Percentiles rank a stretch among this genome's conserved stretches.
Evolutionary conservation across 2,888 invertebrate species (phyloP).

Genomic region (Mellilla xanthometata): DNA sequence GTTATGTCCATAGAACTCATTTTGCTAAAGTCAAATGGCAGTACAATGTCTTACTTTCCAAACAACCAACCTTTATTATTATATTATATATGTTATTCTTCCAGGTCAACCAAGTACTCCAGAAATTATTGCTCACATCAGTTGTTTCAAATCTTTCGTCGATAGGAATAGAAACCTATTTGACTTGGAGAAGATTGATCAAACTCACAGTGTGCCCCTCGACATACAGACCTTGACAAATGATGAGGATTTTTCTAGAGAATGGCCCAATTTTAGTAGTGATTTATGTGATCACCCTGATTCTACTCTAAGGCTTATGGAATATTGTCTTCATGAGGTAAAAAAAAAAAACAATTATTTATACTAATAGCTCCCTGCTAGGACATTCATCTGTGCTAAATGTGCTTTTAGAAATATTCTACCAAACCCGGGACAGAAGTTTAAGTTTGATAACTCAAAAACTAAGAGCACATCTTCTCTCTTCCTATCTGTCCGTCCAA

Average conservation of each 20-base stretch:
- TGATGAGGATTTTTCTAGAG: conserved; percentile 79
- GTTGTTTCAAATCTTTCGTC: conserved; percentile 55
- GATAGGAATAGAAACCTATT: conserved; percentile 67
- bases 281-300: conserved; percentile 87
- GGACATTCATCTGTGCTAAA: too few relatives aligned
- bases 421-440: too few relatives aligned
- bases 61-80: too few relatives aligned
- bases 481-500: too few relatives aligned
- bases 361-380: too few relatives aligned
- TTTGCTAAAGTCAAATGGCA: too few relatives aligned
- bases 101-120: conserved; percentile 56
- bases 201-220: conserved; percentile 80
- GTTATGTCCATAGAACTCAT: too few relatives aligned
- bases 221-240: conserved; percentile 79
- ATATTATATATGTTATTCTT: conserved; percentile 21
- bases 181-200: conserved; percentile 82
- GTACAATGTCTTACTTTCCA: too few relatives aligned
- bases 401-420: too few relatives aligned
- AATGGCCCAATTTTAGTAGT: conserved; percentile 85
- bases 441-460: too few relatives aligned
- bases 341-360: neutral
- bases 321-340: conserved; percentile 90
- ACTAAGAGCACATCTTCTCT: too few relatives aligned
- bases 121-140: conserved; percentile 46
- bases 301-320: conserved; percentile 86